Evolutionary conservation across 1,140 invertebrate genomes (phyloP), one percentile per base, ranked within the genome.

Genomic region (Drosophila suzukii): DNA sequence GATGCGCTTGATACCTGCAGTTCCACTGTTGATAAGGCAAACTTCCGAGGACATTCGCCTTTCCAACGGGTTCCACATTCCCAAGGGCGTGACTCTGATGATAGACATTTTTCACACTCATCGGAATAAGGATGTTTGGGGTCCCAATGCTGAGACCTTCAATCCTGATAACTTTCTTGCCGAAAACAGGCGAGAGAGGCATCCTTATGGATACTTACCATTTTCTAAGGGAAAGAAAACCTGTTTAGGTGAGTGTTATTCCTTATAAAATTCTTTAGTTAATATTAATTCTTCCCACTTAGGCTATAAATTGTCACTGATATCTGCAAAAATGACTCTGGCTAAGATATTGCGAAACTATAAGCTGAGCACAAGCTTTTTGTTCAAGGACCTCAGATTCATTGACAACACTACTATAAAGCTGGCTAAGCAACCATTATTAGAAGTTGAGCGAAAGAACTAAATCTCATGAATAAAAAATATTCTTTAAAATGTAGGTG

Each of bases 1-100:
- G 8, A 67, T 96, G 54, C 91, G 95, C 75, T 50, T 91, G 6
- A 88, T 92, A 41, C 62, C 90, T 11, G 44, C 81, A 0, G 30
- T 91, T 43, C 90, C 43, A 10, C 17, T 44, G 1, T 11, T 44
- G 17, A 44, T 44, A 44, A 44, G 43, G 10, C 43, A 44, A 44
- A 44, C 43, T 5, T 17, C 15, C 10, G 20, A 76, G 6, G 67
- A 83, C 27, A 20, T 91, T 0, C 27, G 15, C 0, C 53, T 91
- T 0, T 79, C 75, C 0, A 85, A 73, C 49, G 83, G 78, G 0
- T 27, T 74, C n/a, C 0, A 49, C 0, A n/a, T 92, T 8, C 91
- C 91, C 0, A 55, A 77, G 12, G 80, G 74, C 8, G 13, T 15
- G 0, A 43, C 76, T 4, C 32, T 80, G 47, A 20, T 83, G 13